Conservation (phyloP, 2,113 vertebrate genomes). For the Dinomys branickii region DNA sequence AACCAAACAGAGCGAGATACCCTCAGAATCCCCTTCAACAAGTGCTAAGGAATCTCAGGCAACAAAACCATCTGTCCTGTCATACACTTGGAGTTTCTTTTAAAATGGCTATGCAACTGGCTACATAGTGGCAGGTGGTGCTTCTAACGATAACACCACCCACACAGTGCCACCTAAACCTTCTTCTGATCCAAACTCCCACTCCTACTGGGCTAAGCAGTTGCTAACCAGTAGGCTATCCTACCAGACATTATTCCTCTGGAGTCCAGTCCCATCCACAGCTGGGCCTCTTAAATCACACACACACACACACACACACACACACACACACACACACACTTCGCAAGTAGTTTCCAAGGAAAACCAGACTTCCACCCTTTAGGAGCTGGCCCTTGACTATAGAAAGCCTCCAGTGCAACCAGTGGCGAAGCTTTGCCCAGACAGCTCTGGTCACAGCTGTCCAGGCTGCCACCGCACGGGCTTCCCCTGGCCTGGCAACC, state of each 20-base stretch:
- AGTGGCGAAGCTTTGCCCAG: accelerated
- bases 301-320: background rate
- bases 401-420: conserved; percentile 57
- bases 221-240: background rate
- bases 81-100: background rate
- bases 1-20: background rate
- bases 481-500: background rate
- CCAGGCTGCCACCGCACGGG: accelerated
- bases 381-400: conserved; percentile 60
- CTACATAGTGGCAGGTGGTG: background rate
- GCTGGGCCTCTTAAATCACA: background rate
- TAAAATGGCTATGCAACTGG: background rate
- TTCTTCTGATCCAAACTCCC: background rate
- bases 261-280: background rate
- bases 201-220: background rate
- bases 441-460: background rate
- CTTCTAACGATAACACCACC: too few species aligned
- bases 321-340: background rate
- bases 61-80: background rate
- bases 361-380: background rate
- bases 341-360: background rate
- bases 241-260: accelerated
- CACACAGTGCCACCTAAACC: background rate
- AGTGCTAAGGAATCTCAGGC: background rate
- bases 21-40: background rate